A percentile compares a stretch with the other conserved stretches of the same genome.
phyloP scores from a whole-genome alignment of 2,888 invertebrate species.

The Rhingia campestris region DNA sequence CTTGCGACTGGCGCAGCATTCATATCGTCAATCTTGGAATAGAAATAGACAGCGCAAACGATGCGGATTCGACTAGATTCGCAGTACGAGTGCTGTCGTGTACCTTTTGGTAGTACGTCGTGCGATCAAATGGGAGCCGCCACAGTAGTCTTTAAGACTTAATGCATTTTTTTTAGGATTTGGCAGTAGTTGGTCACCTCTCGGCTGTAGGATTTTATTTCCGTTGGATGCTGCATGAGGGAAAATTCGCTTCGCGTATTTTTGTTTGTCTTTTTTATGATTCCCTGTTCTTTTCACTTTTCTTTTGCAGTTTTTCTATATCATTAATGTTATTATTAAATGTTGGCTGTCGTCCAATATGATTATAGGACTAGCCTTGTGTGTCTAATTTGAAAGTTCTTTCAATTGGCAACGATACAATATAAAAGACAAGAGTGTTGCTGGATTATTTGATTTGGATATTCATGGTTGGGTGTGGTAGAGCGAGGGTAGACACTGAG shows the following conservation, averaged over 20 bases:
- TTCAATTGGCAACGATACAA: slow-evolving; percentile 35
- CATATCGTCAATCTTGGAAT: slow-evolving; percentile 42
- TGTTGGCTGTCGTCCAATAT: slow-evolving; percentile 62
- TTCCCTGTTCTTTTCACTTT: slow-evolving; percentile 41
- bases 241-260: slow-evolving; percentile 23
- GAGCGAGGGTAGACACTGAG: neutral
- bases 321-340: slow-evolving; percentile 69
- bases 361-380: slow-evolving; percentile 60
- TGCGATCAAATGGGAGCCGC: slow-evolving; percentile 45
- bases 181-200: slow-evolving; percentile 59
- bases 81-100: neutral
- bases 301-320: slow-evolving; percentile 60
- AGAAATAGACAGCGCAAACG: slow-evolving; percentile 48
- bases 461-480: neutral
- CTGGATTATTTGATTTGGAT: slow-evolving; percentile 16
- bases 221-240: slow-evolving; percentile 37
- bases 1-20: slow-evolving; percentile 5
- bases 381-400: slow-evolving; percentile 59
- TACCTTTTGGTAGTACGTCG: neutral
- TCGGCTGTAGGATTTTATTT: slow-evolving; percentile 47
- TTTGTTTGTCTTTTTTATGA: slow-evolving; percentile 1
- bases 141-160: slow-evolving; percentile 48
- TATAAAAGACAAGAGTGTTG: neutral
- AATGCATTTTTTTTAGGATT: slow-evolving; percentile 32
- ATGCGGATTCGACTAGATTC: slow-evolving; percentile 37